These are phyloP conservation scores for Gavialis gangeticus DNA, from an alignment of 2,113 vertebrate genomes.

Conservation along the genomic window DNA sequence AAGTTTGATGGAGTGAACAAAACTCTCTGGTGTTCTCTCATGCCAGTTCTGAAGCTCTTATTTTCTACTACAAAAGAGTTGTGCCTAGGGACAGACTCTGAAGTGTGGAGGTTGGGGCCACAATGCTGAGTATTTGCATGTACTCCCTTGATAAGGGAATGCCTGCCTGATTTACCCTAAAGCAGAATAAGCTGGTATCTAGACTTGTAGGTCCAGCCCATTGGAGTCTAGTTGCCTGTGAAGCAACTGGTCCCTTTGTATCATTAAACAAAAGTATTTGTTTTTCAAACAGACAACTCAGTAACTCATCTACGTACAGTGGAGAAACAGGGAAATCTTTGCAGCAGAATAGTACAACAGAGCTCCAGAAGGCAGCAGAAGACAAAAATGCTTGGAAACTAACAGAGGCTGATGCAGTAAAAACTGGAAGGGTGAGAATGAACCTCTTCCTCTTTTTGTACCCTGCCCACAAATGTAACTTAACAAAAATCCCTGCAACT, in stretches of 20 bases:
- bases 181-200: neutral
- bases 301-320: constrained; percentile 74
- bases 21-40: neutral
- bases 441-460: fast-evolving
- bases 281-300: constrained; percentile 76
- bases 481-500: neutral
- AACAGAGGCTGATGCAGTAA: constrained; percentile 90
- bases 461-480: neutral
- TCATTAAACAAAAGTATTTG: neutral
- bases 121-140: fast-evolving
- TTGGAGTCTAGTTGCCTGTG: neutral
- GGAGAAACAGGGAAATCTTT: constrained; percentile 52
- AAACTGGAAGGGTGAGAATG: constrained; percentile 89
- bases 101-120: too few relatives aligned
- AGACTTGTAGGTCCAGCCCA: neutral
- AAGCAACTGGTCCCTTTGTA: neutral
- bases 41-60: neutral
- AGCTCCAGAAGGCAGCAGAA: constrained; percentile 59
- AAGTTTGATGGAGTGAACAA: neutral
- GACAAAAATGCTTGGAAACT: constrained; percentile 85
- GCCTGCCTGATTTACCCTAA: neutral
- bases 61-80: neutral
- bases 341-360: constrained; percentile 66
- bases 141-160: neutral
- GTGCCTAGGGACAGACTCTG: too few relatives aligned